phyloP scores from a whole-genome alignment of 2,888 invertebrate species.

The Clepsis dumicolana region DNA sequence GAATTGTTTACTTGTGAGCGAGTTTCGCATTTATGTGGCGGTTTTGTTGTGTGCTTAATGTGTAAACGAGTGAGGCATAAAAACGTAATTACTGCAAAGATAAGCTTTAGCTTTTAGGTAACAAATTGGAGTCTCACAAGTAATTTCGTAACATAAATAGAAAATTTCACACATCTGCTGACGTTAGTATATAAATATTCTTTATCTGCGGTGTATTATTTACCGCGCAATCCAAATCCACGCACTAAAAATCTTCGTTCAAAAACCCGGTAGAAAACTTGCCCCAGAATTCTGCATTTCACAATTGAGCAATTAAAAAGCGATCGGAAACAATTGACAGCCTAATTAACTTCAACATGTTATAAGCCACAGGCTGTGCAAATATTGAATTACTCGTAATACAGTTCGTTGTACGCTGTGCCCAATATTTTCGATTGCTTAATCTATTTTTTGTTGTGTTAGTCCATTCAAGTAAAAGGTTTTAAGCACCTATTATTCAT shows the following conservation, averaged over 20 bases:
- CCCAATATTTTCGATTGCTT: background rate
- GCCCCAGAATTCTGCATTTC: slow-evolving; percentile 22
- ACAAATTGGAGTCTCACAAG: too few relatives aligned
- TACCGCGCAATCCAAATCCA: background rate
- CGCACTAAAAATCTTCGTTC: background rate
- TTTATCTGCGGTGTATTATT: background rate
- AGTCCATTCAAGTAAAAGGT: background rate
- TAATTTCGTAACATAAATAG: too few relatives aligned
- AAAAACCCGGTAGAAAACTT: slow-evolving; percentile 19
- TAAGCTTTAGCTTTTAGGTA: too few relatives aligned
- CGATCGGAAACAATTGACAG: slow-evolving; percentile 20
- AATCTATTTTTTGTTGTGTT: background rate
- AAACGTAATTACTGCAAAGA: too few relatives aligned
- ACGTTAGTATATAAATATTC: too few relatives aligned
- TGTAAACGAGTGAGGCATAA: too few relatives aligned
- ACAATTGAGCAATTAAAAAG: slow-evolving; percentile 35
- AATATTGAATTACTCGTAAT: slow-evolving; percentile 2
- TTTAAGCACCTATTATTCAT: too few relatives aligned
- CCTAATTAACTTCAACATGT: slow-evolving; percentile 19
- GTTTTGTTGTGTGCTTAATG: too few relatives aligned
- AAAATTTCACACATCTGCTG: background rate
- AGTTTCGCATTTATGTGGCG: too few relatives aligned
- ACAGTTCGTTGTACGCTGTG: slow-evolving; percentile 9
- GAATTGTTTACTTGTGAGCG: too few relatives aligned
- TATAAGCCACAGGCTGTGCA: slow-evolving; percentile 16